Evolutionary conservation across 2,113 vertebrate genomes (phyloP).

Genomic region (human): GRCh38 chr5:53972001-53972500

Average conservation of each 20-base stretch:
- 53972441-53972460: background rate
- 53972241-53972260: background rate
- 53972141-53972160: background rate
- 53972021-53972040: background rate
- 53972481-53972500: background rate
- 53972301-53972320: background rate
- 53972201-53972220: slow-evolving; percentile 30
- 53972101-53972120: background rate
- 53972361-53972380: background rate
- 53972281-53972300: background rate
- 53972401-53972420: background rate
- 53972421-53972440: background rate
- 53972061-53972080: background rate
- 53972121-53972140: background rate
- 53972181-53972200: background rate
- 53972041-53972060: background rate
- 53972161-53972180: background rate
- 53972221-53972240: background rate
- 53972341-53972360: background rate
- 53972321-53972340: background rate
- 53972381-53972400: background rate
- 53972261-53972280: background rate
- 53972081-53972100: background rate
- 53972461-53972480: background rate
- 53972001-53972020: background rate